Base-by-base conservation (phyloP, 2,797 vertebrate genomes). In the Acrossocheilus fasciatus region DNA sequence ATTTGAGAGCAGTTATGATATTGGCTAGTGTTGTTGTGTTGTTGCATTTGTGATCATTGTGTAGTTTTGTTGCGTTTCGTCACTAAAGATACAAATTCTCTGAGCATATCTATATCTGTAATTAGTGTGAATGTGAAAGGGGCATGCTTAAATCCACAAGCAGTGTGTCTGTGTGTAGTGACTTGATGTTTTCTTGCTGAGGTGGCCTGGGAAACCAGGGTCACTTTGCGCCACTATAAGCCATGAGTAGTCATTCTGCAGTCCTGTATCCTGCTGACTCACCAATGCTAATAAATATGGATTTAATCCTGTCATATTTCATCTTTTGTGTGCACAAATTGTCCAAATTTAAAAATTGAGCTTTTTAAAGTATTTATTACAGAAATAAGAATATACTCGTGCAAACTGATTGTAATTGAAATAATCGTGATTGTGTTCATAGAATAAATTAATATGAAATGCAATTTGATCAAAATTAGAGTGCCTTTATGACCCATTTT, bases 21-120 rank as follows among this genome's bases (percentile, higher is more conserved):
- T 90, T 91, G 91, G 93, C 92, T 94, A 94, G 92, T 92, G 91
- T 94, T 94, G 91, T 90, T 94, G 93, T 96, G 94, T 92, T 93
- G 92, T 95, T 95, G 93, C 93, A 95, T 95, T 94, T 91, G 93
- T 96, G 93, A 95, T 94, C 93, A 92, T 91, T 84, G 91, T 95
- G 94, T 95, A 93, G 92, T 88, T 95, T 95, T 93, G 93, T 93
- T 93, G 93, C 93, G 92, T 92, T 93, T 93, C 92, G 90, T 94
- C 92, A 91, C 94, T 90, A 41, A 39, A 39, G 39, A 39, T 39
- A 39, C 39, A 6, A 89, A 87, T 85, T 86, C 69, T 87, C 73
- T 64, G 54, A 86, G 45, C 86, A 89, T 82, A 88, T 88, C 54
- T 82, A 78, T 84, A 87, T 66, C 50, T 88, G 85, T 88, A 82